Evolutionary conservation across 2,797 vertebrate genomes (phyloP).

Genomic region (Hylomyscus alleni): DNA sequence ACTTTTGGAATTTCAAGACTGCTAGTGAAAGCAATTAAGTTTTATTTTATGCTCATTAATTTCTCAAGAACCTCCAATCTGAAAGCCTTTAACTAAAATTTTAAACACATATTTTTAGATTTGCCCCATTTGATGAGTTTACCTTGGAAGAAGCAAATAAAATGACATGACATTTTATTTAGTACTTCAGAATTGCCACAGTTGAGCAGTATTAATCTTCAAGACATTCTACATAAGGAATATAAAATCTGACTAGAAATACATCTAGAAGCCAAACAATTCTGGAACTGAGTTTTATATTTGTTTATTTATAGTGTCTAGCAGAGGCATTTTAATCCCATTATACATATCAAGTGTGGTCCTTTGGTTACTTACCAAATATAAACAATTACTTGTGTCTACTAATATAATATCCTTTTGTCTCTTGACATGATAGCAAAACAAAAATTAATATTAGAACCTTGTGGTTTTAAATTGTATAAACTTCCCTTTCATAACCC

Average conservation of each 20-base stretch:
- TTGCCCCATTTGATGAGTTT: not conserved
- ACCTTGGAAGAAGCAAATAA: not conserved
- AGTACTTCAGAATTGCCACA: not conserved
- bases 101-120: slow-evolving; percentile 24
- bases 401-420: not conserved
- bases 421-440: not conserved
- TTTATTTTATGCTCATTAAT: not conserved
- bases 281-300: not conserved
- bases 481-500: not conserved
- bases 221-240: not conserved
- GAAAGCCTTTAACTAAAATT: slow-evolving; percentile 33
- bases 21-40: not conserved
- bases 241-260: not conserved
- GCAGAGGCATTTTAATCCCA: not conserved
- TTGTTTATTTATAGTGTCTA: not conserved
- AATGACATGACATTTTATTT: not conserved
- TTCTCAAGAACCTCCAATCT: not conserved
- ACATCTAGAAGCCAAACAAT: not conserved
- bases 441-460: not conserved
- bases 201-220: not conserved
- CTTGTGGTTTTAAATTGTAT: not conserved
- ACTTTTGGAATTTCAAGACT: not conserved
- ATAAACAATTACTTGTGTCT: not conserved
- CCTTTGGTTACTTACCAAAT: too few species aligned
- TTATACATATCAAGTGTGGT: not conserved